Evolutionary conservation across 2,113 vertebrate species (phyloP).

Genomic region (Brachypteracias leptosomus): DNA sequence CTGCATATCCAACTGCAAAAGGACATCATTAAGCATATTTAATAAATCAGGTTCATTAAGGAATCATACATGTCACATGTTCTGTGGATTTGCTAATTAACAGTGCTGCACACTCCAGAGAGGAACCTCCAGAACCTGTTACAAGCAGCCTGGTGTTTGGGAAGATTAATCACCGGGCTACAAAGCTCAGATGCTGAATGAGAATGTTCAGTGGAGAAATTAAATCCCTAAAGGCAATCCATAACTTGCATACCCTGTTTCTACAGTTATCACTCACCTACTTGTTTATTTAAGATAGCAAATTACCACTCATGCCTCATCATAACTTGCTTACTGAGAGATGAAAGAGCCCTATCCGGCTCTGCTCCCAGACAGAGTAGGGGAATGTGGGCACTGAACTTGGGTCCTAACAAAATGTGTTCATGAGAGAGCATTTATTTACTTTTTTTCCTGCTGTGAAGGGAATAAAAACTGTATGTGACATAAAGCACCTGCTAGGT

Average conservation of each 20-base stretch:
- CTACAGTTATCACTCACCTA: slow-evolving; percentile 7
- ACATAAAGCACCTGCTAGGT: background rate
- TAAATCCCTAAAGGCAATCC: slow-evolving; percentile 4
- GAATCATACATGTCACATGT: background rate
- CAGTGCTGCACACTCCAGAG: background rate
- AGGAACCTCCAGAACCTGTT: slow-evolving; percentile 49
- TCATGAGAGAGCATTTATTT: background rate
- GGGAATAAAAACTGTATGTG: background rate
- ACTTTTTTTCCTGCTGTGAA: background rate
- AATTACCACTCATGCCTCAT: background rate
- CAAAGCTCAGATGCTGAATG: background rate
- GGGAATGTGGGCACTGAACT: background rate
- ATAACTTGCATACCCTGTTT: background rate
- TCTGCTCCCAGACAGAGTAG: background rate
- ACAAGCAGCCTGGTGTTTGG: slow-evolving; percentile 41
- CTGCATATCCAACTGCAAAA: background rate
- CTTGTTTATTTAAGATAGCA: slow-evolving; percentile 30
- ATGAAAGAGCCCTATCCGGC: background rate
- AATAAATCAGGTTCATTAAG: slow-evolving; percentile 65
- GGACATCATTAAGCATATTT: slow-evolving; percentile 55
- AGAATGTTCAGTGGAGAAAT: slow-evolving; percentile 12
- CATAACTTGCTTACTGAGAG: background rate
- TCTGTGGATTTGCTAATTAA: slow-evolving; percentile 51
- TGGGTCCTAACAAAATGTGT: background rate
- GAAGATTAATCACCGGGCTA: slow-evolving; percentile 34